phyloP scores from a whole-genome alignment of 2,113 vertebrate species.

The Syngnathus typhle region DNA sequence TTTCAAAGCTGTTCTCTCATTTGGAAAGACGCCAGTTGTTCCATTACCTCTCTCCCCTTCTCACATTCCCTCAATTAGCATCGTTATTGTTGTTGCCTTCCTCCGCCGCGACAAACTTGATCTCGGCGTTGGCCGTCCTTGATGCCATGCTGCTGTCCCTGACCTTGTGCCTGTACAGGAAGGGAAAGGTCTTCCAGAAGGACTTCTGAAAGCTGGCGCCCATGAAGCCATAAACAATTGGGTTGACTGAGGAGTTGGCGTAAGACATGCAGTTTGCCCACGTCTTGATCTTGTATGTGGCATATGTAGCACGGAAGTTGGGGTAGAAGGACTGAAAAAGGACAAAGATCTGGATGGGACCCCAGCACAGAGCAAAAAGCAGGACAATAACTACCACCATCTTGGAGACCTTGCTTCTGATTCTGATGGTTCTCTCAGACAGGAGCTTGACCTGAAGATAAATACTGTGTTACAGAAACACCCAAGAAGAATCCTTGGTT shows the following conservation, averaged over 20 bases:
- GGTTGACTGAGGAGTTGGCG: slow-evolving; percentile 78
- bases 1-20: background rate
- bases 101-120: slow-evolving; percentile 77
- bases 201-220: slow-evolving; percentile 80
- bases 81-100: slow-evolving; percentile 54
- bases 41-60: background rate
- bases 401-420: slow-evolving; percentile 78
- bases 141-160: slow-evolving; percentile 73
- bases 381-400: slow-evolving; percentile 83
- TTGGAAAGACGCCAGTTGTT: slow-evolving; percentile 5
- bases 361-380: slow-evolving; percentile 82
- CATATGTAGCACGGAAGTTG: slow-evolving; percentile 67
- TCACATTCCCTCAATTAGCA: background rate
- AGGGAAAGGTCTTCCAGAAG: slow-evolving; percentile 78
- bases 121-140: slow-evolving; percentile 76
- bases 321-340: slow-evolving; percentile 77
- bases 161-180: slow-evolving; percentile 75
- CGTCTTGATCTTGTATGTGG: slow-evolving; percentile 78
- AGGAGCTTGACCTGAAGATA: slow-evolving; percentile 72
- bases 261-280: slow-evolving; percentile 83
- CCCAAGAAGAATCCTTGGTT: background rate
- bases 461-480: background rate
- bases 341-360: slow-evolving; percentile 80
- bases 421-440: slow-evolving; percentile 77
- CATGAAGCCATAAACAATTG: slow-evolving; percentile 77